Conservation (phyloP, 2,797 vertebrate species). For the Acrocephalus scirpaceus region DNA sequence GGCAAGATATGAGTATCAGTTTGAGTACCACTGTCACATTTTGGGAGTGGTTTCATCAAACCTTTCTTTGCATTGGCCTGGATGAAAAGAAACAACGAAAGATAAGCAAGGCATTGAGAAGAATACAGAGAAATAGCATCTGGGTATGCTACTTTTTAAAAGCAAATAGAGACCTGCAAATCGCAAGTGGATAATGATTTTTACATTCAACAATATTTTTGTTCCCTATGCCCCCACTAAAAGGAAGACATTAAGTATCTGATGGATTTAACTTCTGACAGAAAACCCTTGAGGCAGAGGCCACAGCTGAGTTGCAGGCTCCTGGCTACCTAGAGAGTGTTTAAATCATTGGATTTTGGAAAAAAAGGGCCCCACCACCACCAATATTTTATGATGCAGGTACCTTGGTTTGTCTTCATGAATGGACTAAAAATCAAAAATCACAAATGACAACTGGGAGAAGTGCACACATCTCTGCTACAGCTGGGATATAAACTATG, state of each 20-base stretch:
- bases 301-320: background rate
- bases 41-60: conserved; percentile 72
- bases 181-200: background rate
- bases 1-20: conserved; percentile 91
- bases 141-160: background rate
- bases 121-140: background rate
- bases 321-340: background rate
- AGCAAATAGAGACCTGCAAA: background rate
- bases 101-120: background rate
- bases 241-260: background rate
- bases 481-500: background rate
- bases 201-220: background rate
- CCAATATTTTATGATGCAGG: background rate
- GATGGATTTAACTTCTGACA: background rate
- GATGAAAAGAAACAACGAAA: conserved; percentile 9
- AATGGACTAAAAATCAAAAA: background rate
- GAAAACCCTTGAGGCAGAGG: background rate
- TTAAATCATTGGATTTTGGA: background rate
- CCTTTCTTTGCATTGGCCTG: conserved; percentile 75
- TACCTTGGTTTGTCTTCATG: background rate
- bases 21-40: conserved; percentile 84
- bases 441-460: background rate
- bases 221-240: background rate
- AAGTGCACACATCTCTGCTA: background rate
- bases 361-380: background rate